Evolutionary conservation across 2,113 vertebrate genomes (phyloP).

Genomic region (Coracopsis vasa): DNA sequence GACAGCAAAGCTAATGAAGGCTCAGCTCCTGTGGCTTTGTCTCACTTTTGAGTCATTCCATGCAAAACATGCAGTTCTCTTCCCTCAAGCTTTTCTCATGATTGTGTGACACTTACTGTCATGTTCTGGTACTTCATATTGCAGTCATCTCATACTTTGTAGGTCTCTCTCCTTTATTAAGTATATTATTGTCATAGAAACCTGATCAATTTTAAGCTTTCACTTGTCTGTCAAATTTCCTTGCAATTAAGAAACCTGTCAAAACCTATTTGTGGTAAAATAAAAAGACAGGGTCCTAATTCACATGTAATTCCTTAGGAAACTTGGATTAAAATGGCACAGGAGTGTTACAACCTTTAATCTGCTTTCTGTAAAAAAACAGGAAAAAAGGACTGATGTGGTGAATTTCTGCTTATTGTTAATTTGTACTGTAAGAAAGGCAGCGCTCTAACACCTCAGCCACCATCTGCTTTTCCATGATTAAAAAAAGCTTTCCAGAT

Average conservation of each 20-base stretch:
- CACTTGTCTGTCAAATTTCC: background rate
- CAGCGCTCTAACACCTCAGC: background rate
- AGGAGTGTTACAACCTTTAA: background rate
- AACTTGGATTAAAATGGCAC: background rate
- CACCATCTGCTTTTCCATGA: background rate
- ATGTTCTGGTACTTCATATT: background rate
- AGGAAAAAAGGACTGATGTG: background rate
- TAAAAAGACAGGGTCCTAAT: background rate
- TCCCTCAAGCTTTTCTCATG: background rate
- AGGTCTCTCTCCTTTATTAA: background rate
- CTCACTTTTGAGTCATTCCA: background rate
- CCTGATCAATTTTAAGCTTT: background rate
- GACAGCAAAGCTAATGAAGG: background rate
- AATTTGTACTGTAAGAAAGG: background rate
- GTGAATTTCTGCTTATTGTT: background rate
- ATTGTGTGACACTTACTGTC: background rate
- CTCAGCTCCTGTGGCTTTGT: background rate
- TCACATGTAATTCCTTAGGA: background rate
- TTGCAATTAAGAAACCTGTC: background rate
- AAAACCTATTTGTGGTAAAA: background rate
- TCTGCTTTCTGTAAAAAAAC: background rate
- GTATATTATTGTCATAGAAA: background rate
- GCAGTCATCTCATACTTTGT: background rate
- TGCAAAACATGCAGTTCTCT: background rate
- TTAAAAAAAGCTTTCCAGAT: background rate